Conservation (phyloP, 2,888 invertebrate genomes). For the Macaria notata region DNA sequence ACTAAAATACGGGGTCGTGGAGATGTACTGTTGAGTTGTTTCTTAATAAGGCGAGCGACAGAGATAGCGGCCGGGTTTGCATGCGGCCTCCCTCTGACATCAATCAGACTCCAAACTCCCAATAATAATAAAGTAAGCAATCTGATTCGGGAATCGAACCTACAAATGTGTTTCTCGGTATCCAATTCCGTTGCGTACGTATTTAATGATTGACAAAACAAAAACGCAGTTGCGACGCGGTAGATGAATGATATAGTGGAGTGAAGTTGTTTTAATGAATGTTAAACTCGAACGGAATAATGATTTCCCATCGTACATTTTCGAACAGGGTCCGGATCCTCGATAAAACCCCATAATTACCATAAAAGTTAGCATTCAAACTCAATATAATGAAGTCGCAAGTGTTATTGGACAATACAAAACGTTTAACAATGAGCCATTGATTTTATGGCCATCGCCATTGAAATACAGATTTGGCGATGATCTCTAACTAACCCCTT, state of each 20-base stretch:
- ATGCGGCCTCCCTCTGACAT: constrained; percentile 51
- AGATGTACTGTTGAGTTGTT: constrained; percentile 34
- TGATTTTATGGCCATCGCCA: constrained; percentile 21
- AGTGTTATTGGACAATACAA: constrained; percentile 22
- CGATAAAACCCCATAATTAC: constrained; percentile 23
- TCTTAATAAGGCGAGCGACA: constrained; percentile 39
- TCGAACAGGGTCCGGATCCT: constrained; percentile 16
- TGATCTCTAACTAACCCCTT: constrained; percentile 41
- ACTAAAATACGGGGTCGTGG: constrained; percentile 48
- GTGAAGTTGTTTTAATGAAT: constrained; percentile 37
- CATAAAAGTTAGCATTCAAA: constrained; percentile 21
- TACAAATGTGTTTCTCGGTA: constrained; percentile 60
- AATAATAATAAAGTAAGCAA: constrained; percentile 65
- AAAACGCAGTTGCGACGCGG: constrained; percentile 34
- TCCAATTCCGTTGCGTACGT: constrained; percentile 49
- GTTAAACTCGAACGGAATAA: constrained; percentile 34
- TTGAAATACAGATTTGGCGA: constrained; percentile 33
- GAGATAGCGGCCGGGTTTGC: constrained; percentile 42
- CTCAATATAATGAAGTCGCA: constrained; percentile 21
- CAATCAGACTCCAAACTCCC: constrained; percentile 55
- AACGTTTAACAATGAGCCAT: constrained; percentile 21
- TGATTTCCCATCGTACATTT: constrained; percentile 27
- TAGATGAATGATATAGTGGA: constrained; percentile 37
- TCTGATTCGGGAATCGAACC: constrained; percentile 57
- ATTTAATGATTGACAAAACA: constrained; percentile 38